Evolutionary conservation across 2,113 vertebrate species (phyloP), one percentile per base, ranked within the genome.

Genomic region (Brachyhypopomus gauderio): DNA sequence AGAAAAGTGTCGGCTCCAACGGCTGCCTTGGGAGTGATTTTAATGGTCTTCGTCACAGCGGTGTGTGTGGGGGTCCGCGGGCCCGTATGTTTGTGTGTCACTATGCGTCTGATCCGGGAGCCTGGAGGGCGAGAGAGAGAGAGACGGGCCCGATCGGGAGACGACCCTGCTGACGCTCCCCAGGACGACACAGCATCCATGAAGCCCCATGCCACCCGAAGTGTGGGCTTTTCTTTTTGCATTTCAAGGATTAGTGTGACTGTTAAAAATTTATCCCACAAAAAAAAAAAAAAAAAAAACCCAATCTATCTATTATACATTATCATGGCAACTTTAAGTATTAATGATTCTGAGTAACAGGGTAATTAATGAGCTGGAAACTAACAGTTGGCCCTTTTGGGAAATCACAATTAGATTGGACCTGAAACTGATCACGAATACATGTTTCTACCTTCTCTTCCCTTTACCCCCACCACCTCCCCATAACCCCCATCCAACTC

Each of bases 271-370:
- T 82, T 88, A 96, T 93, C 89, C 73, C 77, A 88, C 62, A 90
- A 91, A 77, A 55, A 66, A 75, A 22, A 76, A 41, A 81, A 85
- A 38, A 72, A 78, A 11, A 78, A 64, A 78, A 78, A 8, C 87
- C 85, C 81, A 88, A 92, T 90, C 85, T 85, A 94, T 94, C 86
- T 85, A 94, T 94, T 91, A 87, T 85, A 90, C 87, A 91, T 92
- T 90, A 92, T 90, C 85, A 87, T 89, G 89, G 91, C 77, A 89
- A 92, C 88, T 93, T 94, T 91, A 95, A 94, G 88, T 89, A 94
- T 95, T 96, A 94, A 96, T 95, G 93, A 93, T 93, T 93, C 88
- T 88, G 84, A 88, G 89, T 88, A 89, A 89, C 88, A 89, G 83
- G 78, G 88, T 92, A 92, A 93, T 94, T 95, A 94, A 94, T 89